phyloP scores from a whole-genome alignment of 2,888 invertebrate species.

The Julus scandinavius region DNA sequence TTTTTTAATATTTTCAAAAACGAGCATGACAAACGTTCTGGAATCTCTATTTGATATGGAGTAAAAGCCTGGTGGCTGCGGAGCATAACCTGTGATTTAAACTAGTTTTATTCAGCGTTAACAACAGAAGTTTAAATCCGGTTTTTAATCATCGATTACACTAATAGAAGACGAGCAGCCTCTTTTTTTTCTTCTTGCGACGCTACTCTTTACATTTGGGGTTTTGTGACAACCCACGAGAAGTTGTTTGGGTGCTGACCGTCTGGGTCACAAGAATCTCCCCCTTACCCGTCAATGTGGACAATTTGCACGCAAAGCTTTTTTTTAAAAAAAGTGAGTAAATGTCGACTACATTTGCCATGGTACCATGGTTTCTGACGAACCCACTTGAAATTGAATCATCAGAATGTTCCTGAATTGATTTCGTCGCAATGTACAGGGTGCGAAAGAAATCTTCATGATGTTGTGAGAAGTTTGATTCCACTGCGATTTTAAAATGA shows the following conservation, averaged over 20 bases:
- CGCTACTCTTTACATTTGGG: not conserved
- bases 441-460: no score
- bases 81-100: not conserved
- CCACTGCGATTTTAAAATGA: no score
- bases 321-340: not conserved
- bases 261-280: not conserved
- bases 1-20: not conserved
- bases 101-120: not conserved
- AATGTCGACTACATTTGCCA: not conserved
- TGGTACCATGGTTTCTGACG: not conserved
- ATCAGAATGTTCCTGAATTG: not conserved
- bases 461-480: no score
- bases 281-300: not conserved
- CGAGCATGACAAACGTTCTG: not conserved
- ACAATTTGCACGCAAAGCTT: not conserved
- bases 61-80: no score
- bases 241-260: conserved; percentile 1
- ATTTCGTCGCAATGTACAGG: not conserved
- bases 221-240: not conserved
- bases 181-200: not conserved
- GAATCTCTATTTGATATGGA: no score
- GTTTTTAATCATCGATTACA: not conserved
- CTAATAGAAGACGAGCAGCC: not conserved
- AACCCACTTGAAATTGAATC: not conserved
- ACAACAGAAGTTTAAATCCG: not conserved